Evolutionary conservation across 1,140 invertebrate species (phyloP).

Genomic region (Nasonia vitripennis): DNA sequence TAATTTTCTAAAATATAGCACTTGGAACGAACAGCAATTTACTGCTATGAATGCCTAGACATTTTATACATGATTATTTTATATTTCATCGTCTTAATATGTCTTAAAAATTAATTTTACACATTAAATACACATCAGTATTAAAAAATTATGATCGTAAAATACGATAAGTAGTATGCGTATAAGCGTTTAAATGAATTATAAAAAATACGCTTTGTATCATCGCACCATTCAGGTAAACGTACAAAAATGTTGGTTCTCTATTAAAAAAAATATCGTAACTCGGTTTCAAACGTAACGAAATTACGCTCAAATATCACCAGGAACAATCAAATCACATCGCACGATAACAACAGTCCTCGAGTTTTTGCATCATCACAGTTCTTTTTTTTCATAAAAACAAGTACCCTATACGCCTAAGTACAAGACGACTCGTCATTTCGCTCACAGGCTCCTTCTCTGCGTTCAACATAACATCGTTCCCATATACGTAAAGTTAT

Average conservation of each 20-base stretch:
- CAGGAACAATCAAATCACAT: conserved; percentile 40
- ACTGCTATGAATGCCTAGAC: too few species aligned
- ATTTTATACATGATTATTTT: background rate
- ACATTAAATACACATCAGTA: background rate
- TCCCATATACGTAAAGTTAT: conserved; percentile 1
- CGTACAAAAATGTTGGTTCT: conserved; percentile 19
- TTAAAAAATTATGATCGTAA: background rate
- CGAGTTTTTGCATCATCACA: conserved; percentile 34
- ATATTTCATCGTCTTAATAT: background rate
- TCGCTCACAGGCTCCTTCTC: conserved; percentile 5
- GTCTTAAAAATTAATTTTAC: background rate
- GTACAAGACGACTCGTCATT: conserved; percentile 43
- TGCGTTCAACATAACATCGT: conserved; percentile 2
- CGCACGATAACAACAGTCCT: conserved; percentile 24
- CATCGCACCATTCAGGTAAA: background rate
- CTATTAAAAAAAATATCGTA: background rate
- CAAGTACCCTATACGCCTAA: conserved; percentile 14
- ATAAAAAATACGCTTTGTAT: background rate
- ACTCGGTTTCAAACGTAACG: background rate
- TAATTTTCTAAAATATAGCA: background rate
- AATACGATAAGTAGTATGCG: background rate
- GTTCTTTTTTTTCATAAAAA: conserved; percentile 33
- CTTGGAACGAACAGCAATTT: background rate
- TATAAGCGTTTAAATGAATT: background rate
- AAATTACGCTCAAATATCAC: conserved; percentile 1